Evolutionary conservation across 2,888 invertebrate genomes (phyloP), one percentile per base, ranked within the genome.

Genomic region (Stramonita haemastoma): DNA sequence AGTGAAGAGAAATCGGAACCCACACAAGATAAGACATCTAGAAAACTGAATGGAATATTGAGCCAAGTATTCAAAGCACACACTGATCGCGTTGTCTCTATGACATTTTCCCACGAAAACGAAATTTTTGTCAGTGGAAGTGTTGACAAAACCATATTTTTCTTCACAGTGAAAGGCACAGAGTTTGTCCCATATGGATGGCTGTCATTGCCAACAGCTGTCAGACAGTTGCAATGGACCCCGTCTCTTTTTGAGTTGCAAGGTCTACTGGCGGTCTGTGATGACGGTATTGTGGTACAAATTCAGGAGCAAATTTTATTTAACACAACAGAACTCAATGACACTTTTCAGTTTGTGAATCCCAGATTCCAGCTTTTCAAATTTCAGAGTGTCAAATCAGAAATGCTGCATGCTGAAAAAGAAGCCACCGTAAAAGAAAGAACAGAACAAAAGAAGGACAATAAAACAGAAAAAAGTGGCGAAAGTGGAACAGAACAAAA

Each of bases 131-230:
- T 84, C 0, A 90, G 89, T 2, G 91, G 91, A 5, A 73, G 91
- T 34, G 70, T 73, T 8, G 91, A 91, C 57, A 89, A 89, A 6
- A 90, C 89, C 32, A 32, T 91, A 15, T 91, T 91, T 79, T 85
- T 90, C 26, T 91, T 90, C 46, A 81, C 70, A n/a, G 83, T 89
- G 8, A 6, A 46, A 11, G 26, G 86, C 15, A 85, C 34, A 26
- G 29, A 66, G 26, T 90, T 88, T 70, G 32, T 70, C 6, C 91
- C 91, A 13, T 66, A 90, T 36, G 77, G 85, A 5, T 91, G 89
- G 83, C 36, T 91, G 15, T 36, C 86, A 34, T 56, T 90, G 70
- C 90, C 90, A 13, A 86, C 86, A 4, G 46, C n/a, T n/a, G 46
- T 89, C 8, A n/a, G 19, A 15, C 66, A 89, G 46, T 34, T 89